Base-by-base conservation (phyloP, 2,113 vertebrate species). In the Tachuris rubrigastra region DNA sequence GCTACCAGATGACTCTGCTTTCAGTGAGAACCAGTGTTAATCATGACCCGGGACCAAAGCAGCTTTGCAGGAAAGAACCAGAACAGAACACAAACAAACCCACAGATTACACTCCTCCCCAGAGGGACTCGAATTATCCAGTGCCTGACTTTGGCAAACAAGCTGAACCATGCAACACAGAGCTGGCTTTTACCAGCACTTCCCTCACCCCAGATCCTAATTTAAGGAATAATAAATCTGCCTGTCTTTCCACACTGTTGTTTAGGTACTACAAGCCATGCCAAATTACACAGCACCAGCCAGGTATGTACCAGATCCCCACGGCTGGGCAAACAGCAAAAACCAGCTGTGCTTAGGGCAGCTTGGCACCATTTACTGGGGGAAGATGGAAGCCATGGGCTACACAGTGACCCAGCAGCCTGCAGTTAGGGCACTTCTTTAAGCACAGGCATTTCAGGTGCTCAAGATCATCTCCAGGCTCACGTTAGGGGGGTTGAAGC, bases 251-350 rank as follows among this genome's bases (percentile, higher is more conserved):
- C 50, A 30, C 33, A 10, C 37, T 5, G 46, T 33, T 46, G 21
- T 12, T 73, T 35, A 65, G 58, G 37, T 46, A 30, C n/a, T 44
- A 50, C 19, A 56, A 59, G 41, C 72, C 2, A 2, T 24, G 50
- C 22, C 5, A 1, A 52, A 27, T 37, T 18, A 47, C 0, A 19
- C 69, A 56, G 89, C 47, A 50, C 11, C 67, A 11, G 55, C 41
- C 9, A 4, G 2, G 20, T 4, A 46, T 0, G 13, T 41, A 33
- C 18, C 42, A 22, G 52, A 23, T 14, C 59, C 33, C 25, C 2
- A 3, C 0, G 4, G 46, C 3, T 10, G 21, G 19, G 44, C 33
- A 52, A 72, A 56, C 17, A n/a, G 67, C 42, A 49, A 46, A 14
- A 56, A 37, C 7, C 1, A 20, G 3, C 28, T n/a, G 68, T 49